Conservation (phyloP, 2,113 vertebrate species). For the Eptesicus fuscus region DNA sequence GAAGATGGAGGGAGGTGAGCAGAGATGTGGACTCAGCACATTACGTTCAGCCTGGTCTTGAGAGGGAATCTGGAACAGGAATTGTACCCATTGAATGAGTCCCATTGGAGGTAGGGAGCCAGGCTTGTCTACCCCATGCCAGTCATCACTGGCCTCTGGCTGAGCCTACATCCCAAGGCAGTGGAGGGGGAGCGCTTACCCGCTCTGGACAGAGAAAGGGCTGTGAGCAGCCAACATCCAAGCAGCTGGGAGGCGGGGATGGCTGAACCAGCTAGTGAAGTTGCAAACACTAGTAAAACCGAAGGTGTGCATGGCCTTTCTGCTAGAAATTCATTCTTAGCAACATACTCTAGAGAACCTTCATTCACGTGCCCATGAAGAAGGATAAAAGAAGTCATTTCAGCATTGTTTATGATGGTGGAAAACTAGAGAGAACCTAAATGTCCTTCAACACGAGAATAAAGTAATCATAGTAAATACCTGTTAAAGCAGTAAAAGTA, state of each 20-base stretch:
- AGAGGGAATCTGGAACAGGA: not conserved
- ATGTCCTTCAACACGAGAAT: not conserved
- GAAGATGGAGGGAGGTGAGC: not conserved
- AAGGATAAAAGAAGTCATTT: not conserved
- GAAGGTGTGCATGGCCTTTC: not conserved
- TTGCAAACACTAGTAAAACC: not conserved
- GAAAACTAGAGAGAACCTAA: not conserved
- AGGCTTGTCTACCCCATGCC: not conserved
- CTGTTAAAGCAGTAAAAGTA: not conserved
- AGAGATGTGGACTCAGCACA: not conserved
- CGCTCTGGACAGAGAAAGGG: not conserved
- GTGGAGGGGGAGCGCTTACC: not conserved
- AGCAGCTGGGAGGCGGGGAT: not conserved
- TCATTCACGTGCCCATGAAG: not conserved
- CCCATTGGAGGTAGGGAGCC: not conserved
- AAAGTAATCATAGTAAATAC: not conserved
- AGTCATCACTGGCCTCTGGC: not conserved
- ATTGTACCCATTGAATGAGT: not conserved
- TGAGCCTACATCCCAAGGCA: not conserved
- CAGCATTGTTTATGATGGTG: not conserved
- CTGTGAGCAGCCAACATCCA: not conserved
- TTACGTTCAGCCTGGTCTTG: not conserved
- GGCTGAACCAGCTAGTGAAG: not conserved
- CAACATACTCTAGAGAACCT: not conserved
- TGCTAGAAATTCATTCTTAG: not conserved